Conservation (phyloP, 2,797 vertebrate species). For the Epinephelus awoara region DNA sequence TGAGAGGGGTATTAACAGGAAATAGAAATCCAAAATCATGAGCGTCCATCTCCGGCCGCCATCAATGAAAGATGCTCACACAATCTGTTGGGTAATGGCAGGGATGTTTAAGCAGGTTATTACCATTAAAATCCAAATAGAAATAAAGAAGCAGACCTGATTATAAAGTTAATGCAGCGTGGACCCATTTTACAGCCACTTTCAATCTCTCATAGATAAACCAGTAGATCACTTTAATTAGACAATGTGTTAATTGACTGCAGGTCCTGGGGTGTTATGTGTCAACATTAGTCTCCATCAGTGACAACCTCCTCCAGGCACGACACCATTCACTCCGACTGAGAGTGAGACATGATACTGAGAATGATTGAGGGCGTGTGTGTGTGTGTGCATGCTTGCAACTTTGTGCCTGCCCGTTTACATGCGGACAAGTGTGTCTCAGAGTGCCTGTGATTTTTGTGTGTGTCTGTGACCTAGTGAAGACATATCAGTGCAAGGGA, state of each 20-base stretch:
- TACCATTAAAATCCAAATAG: conserved; percentile 79
- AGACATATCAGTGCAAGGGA: conserved; percentile 23
- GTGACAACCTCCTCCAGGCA: conserved; percentile 60
- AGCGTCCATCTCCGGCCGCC: conserved; percentile 18
- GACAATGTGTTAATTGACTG: conserved; percentile 86
- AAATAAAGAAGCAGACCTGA: conserved; percentile 74
- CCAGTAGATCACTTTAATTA: conserved; percentile 86
- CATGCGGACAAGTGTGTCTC: conserved; percentile 8
- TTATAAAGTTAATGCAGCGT: conserved; percentile 81
- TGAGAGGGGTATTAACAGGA: conserved; percentile 47
- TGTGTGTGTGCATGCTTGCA: background rate
- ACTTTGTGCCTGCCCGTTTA: background rate
- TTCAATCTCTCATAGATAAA: conserved; percentile 79
- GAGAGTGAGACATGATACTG: conserved; percentile 56
- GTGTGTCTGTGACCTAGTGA: conserved; percentile 28
- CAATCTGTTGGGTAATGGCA: conserved; percentile 70
- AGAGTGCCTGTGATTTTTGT: conserved; percentile 11
- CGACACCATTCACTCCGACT: conserved; percentile 49
- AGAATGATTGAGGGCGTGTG: conserved; percentile 33
- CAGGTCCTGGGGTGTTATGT: conserved; percentile 80
- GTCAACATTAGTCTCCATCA: conserved; percentile 85
- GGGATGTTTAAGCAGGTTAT: conserved; percentile 73
- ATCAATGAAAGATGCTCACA: conserved; percentile 66
- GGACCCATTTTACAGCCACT: conserved; percentile 76
- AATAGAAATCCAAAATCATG: conserved; percentile 40